Evolutionary conservation across 1,140 invertebrate genomes (phyloP), one percentile per base, ranked within the genome.

Genomic region (Euwallacea fornicatus): DNA sequence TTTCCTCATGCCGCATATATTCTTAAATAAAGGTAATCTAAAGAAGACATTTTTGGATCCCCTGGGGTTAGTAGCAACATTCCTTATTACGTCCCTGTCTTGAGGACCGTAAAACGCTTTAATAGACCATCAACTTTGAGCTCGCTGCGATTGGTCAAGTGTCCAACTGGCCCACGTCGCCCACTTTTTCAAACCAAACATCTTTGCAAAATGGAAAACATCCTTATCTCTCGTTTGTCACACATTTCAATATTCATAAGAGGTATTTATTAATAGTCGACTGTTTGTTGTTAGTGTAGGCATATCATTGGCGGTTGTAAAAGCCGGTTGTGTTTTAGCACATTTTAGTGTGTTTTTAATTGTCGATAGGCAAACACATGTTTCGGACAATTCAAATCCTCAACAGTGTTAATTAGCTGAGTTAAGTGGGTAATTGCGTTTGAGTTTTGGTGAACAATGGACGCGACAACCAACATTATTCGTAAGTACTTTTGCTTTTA

Each of bases 301-400:
- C n/a, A 46, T 54, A 65, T 65, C n/a, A 41, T 11, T 42, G 47
- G 16, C 63, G 62, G 50, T 47, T 7, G 62, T 33, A 33, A 44
- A 16, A 16, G 41, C 44, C 13, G 42, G 41, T 50, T 15, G 43
- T 50, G 33, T 65, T 65, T 65, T 55, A 65, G 41, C 50, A 41
- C 53, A 65, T 65, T 65, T 65, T 65, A 65, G 47, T 65, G 63
- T 55, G 46, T 65, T 65, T 65, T 65, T 44, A 54, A 33, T 65
- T 65, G 46, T 55, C 63, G 63, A 65, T 54, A 65, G 63, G 54
- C 7, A 11, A 55, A 55, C 63, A 65, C 46, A 33, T 41, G 47
- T 7, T 21, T 16, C 42, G 47, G 41, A 13, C 7, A 13, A 10
- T 7, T n/a, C 63, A 15, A 41, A 54, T 50, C 46, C 46, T 16